These are phyloP conservation scores for Dissostichus mawsoni DNA, from an alignment of 2,113 vertebrate species.

Conservation along the genomic window DNA sequence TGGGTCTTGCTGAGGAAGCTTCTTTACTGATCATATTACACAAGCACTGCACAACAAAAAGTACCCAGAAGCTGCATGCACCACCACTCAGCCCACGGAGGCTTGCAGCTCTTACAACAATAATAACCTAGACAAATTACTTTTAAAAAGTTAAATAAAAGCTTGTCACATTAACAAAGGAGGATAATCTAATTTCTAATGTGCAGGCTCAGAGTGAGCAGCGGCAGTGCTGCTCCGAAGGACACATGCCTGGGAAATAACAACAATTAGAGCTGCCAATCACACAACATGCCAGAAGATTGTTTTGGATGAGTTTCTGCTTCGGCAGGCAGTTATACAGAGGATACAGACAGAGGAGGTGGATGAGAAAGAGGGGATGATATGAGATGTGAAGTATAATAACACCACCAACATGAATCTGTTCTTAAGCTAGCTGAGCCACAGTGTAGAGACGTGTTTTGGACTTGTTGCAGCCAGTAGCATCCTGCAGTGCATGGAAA, in stretches of 20 bases:
- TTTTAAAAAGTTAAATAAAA: constrained; percentile 50
- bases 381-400: constrained; percentile 23
- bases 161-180: constrained; percentile 50
- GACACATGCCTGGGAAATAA: constrained; percentile 61
- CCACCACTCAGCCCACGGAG: constrained; percentile 6
- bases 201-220: constrained; percentile 30
- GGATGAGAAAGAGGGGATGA: constrained; percentile 26
- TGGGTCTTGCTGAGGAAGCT: constrained; percentile 36
- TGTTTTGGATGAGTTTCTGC: constrained; percentile 52
- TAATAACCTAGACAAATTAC: constrained; percentile 21
- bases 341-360: neutral
- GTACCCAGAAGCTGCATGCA: neutral
- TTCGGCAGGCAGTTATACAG: constrained; percentile 11
- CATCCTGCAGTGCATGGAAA: neutral
- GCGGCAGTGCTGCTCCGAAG: constrained; percentile 40
- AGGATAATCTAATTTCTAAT: constrained; percentile 49
- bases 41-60: constrained; percentile 10
- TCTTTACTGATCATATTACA: constrained; percentile 57
- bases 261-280: constrained; percentile 78
- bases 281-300: constrained; percentile 68
- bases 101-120: neutral
- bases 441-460: neutral
- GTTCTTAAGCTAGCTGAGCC: constrained; percentile 6
- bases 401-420: constrained; percentile 33
- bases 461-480: neutral